Evolutionary conservation across 2,113 vertebrate species (phyloP).

Genomic region (Tautogolabrus adspersus): DNA sequence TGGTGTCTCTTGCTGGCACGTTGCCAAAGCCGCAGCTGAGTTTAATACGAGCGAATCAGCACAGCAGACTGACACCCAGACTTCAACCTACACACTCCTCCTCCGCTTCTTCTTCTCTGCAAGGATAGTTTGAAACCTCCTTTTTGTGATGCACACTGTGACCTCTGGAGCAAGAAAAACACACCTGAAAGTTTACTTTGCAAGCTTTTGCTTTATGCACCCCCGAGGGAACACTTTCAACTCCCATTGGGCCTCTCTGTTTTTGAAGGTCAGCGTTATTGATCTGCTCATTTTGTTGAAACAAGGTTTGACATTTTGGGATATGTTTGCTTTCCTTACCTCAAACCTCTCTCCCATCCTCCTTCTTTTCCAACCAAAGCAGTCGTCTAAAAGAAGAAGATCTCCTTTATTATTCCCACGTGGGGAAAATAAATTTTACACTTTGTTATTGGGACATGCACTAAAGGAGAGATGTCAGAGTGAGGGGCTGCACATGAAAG

Average conservation of each 20-base stretch:
- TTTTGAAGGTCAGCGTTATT: neutral
- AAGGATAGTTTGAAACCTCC: slow-evolving; percentile 10
- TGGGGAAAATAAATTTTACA: too few relatives aligned
- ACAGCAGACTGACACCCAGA: slow-evolving; percentile 73
- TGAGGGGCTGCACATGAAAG: too few relatives aligned
- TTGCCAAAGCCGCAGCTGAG: slow-evolving; percentile 38
- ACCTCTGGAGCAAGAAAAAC: slow-evolving; percentile 11
- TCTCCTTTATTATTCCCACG: too few relatives aligned
- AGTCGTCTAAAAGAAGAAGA: too few relatives aligned
- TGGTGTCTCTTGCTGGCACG: slow-evolving; percentile 47
- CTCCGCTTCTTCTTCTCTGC: slow-evolving; percentile 16
- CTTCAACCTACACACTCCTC: slow-evolving; percentile 46
- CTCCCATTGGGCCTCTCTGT: neutral
- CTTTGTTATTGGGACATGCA: too few relatives aligned
- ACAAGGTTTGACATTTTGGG: neutral
- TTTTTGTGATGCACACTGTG: slow-evolving; percentile 20
- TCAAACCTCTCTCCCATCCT: too few relatives aligned
- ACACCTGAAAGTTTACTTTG: slow-evolving; percentile 4
- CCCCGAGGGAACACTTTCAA: neutral
- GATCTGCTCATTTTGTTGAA: too few relatives aligned
- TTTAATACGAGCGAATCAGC: slow-evolving; percentile 65
- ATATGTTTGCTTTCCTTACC: neutral
- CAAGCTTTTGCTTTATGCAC: neutral
- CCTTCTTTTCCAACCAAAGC: too few relatives aligned
- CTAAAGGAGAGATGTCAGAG: too few relatives aligned